Conservation (phyloP, 1,140 invertebrate genomes). For the Drosophila aff. region DNA sequence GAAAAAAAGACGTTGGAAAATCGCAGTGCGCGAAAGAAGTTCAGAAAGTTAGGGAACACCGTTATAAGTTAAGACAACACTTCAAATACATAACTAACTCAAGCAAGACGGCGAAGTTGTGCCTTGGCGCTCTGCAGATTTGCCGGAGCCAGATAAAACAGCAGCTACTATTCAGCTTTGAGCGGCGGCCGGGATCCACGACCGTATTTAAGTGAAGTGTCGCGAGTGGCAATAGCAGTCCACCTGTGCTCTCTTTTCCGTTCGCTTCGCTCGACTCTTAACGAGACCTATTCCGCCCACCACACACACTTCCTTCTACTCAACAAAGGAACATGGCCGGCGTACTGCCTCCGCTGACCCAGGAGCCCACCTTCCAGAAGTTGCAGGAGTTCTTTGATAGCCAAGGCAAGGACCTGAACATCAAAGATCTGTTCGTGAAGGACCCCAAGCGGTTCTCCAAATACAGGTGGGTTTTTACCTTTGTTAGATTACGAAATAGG, state of each 20-base stretch:
- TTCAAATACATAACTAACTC: constrained; percentile 3
- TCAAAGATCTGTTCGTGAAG: constrained; percentile 91
- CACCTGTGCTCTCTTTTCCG: constrained; percentile 51
- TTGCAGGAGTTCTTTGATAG: constrained; percentile 90
- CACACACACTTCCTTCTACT: constrained; percentile 24
- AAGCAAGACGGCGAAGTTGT: constrained; percentile 50
- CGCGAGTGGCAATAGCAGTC: constrained; percentile 26
- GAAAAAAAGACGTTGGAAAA: constrained; percentile 54
- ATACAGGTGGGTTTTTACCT: constrained; percentile 88
- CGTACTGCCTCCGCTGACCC: constrained; percentile 85
- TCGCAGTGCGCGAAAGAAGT: constrained; percentile 25
- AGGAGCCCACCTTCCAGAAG: constrained; percentile 90
- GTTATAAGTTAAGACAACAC: constrained; percentile 4
- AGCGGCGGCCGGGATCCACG: constrained; percentile 6
- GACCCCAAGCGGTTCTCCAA: constrained; percentile 92
- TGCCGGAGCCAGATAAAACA: constrained; percentile 44
- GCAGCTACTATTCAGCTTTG: constrained; percentile 6
- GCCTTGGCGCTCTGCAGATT: constrained; percentile 36
- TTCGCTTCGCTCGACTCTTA: constrained; percentile 43
- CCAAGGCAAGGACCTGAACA: constrained; percentile 90
- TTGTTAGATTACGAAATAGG: constrained; percentile 1
- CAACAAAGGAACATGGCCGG: constrained; percentile 75
- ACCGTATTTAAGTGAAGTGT: constrained; percentile 68
- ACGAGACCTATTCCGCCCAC: constrained; percentile 31
- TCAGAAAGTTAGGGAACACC: constrained; percentile 1